Base-by-base conservation (phyloP, 53 echinoderm and acorn worm genomes). In the Zoroaster sp. region DNA sequence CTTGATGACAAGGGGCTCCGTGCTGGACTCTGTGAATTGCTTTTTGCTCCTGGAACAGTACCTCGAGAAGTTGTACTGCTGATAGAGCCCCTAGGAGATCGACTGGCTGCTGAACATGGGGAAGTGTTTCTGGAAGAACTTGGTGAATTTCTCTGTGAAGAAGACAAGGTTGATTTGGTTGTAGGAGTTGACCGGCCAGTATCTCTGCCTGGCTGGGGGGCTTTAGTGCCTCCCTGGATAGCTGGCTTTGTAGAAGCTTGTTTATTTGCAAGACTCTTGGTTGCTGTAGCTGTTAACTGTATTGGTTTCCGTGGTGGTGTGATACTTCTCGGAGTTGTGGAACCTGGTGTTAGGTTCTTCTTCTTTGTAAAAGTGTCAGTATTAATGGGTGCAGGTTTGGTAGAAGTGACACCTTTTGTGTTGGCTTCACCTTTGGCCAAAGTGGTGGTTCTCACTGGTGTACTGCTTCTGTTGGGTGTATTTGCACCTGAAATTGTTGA, bases 301-400 rank as follows among this genome's bases (percentile, higher is more conserved):
- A 85, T 45, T 40, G 92, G 46, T 55, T 93, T 91, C 71, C 91
- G 92, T 65, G 95, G 93, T 42, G 93, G 91, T 31, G 78, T 91
- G 32, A 89, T 77, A 76, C 93, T 89, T 41, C 78, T 69, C 37
- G 95, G 71, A 40, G 94, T 90, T 10, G 93, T 38, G 25, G 92
- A 75, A 41, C 87, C 66, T 47, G 89, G 66, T 4, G 72, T 45
- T 13, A 74, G 40, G 51, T 81, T 87, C 37, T 80, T 91, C 14
- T 75, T 76, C 52, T 74, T 80, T 17, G 85, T 91, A 25, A 89
- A 89, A 38, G 85, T 86, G 49, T 86, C 90, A 20, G 80, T 49
- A 20, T 81, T 83, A 39, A 69, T 72, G 34, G 91, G 80, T 40
- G 91, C 74, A n/a, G 90, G 90, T 47, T 85, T 85, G 35, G 59